Evolutionary conservation across 2,113 vertebrate genomes (phyloP).

Genomic region (Myodes glareolus): DNA sequence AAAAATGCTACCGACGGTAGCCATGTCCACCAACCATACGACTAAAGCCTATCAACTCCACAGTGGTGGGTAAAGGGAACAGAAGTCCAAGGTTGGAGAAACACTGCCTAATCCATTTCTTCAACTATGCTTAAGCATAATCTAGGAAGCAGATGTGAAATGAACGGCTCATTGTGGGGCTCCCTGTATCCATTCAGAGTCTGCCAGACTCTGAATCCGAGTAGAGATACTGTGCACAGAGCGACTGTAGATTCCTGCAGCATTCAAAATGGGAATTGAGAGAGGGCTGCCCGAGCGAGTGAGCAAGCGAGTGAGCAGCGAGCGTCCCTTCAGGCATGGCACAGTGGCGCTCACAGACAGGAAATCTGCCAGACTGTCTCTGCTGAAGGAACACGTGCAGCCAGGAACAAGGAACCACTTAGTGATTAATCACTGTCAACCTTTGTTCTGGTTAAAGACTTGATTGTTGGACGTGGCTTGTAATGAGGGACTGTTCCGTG

Average conservation of each 20-base stretch:
- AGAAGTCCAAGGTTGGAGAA: constrained; percentile 65
- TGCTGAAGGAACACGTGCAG: constrained; percentile 87
- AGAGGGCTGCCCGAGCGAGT: constrained; percentile 53
- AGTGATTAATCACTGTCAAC: constrained; percentile 89
- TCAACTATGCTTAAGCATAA: constrained; percentile 68
- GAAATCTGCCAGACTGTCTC: constrained; percentile 86
- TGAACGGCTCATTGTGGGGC: constrained; percentile 77
- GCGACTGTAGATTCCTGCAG: constrained; percentile 64
- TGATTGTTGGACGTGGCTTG: constrained; percentile 82
- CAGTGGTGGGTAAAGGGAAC: constrained; percentile 7
- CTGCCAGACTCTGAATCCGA: constrained; percentile 74
- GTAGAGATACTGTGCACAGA: constrained; percentile 72
- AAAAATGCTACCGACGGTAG: not conserved
- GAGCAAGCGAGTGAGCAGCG: too few species aligned
- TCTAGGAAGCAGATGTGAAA: constrained; percentile 73
- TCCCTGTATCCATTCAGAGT: constrained; percentile 73
- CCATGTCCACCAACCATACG: not conserved
- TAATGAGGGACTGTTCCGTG: constrained; percentile 84
- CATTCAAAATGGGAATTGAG: constrained; percentile 76
- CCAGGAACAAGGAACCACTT: constrained; percentile 84
- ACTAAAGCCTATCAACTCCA: constrained; percentile 27
- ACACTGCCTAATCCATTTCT: constrained; percentile 74
- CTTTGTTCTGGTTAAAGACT: constrained; percentile 88
- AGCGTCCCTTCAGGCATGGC: constrained; percentile 74
- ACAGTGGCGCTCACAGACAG: constrained; percentile 81